These are phyloP conservation scores for Meda fulgida DNA, from an alignment of 2,797 vertebrate species.

Conservation along the genomic window DNA sequence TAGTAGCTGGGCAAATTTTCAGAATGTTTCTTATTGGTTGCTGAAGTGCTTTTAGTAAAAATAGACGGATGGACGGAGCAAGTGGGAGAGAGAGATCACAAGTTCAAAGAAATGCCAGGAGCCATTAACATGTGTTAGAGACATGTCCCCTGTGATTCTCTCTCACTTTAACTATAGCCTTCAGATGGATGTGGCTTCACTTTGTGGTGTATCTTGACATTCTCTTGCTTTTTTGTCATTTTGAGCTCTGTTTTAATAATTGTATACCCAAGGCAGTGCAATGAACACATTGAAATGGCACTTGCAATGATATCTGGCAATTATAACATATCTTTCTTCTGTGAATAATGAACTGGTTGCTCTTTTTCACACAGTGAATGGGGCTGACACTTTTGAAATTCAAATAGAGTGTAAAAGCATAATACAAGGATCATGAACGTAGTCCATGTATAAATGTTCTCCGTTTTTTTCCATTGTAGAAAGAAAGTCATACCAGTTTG, in stretches of 20 bases:
- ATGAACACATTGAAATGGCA: constrained; percentile 23
- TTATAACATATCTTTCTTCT: background rate
- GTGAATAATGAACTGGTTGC: background rate
- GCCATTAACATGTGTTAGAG: constrained; percentile 50
- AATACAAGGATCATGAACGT: background rate
- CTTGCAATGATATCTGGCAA: background rate
- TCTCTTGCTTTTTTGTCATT: background rate
- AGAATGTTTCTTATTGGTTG: background rate
- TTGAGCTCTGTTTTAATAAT: constrained; percentile 14
- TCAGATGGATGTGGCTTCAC: background rate
- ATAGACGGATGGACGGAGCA: background rate
- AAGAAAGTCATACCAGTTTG: background rate
- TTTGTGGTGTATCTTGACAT: constrained; percentile 1
- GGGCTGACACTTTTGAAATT: background rate
- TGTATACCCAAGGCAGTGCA: background rate
- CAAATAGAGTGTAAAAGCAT: background rate
- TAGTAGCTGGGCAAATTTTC: background rate
- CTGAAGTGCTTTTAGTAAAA: background rate
- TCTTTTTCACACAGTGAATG: background rate
- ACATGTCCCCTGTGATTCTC: constrained; percentile 33
- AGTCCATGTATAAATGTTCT: background rate
- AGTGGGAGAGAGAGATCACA: constrained; percentile 33
- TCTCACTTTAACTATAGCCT: constrained; percentile 26
- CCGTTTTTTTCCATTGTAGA: background rate
- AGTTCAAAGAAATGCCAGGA: constrained; percentile 54